These are phyloP conservation scores for Callaeas wilsoni DNA, from an alignment of 2,113 vertebrate genomes.

Conservation along the genomic window DNA sequence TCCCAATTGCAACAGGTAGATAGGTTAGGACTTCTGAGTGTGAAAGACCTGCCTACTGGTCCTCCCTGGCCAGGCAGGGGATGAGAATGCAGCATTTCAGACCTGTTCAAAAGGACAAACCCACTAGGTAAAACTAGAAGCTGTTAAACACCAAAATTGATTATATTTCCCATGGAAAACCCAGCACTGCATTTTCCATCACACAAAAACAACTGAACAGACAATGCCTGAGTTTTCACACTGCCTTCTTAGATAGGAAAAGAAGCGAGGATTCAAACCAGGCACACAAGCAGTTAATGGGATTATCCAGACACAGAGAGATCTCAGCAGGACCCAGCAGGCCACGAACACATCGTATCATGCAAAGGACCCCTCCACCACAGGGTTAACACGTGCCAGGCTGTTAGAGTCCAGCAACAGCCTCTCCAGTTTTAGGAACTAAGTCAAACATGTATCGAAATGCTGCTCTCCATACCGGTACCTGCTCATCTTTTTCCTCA, in stretches of 20 bases:
- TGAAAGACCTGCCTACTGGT: not conserved
- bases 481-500: constrained; percentile 82
- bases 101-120: not conserved
- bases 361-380: constrained; percentile 41
- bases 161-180: not conserved
- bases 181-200: not conserved
- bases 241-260: not conserved
- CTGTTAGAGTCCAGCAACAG: constrained; percentile 60
- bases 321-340: constrained; percentile 29
- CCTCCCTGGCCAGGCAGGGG: not conserved
- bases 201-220: not conserved
- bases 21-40: not conserved
- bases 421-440: constrained; percentile 29
- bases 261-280: constrained; percentile 30
- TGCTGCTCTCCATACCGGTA: constrained; percentile 61
- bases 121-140: not conserved
- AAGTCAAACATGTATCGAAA: not conserved
- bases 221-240: not conserved
- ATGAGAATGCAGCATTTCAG: constrained; percentile 5
- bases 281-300: constrained; percentile 48
- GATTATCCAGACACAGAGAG: constrained; percentile 48
- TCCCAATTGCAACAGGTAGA: not conserved
- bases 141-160: not conserved
- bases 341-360: constrained; percentile 6
- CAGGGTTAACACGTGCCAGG: constrained; percentile 58